phyloP scores from a whole-genome alignment of 2,113 vertebrate species.

The Misgurnus anguillicaudatus region DNA sequence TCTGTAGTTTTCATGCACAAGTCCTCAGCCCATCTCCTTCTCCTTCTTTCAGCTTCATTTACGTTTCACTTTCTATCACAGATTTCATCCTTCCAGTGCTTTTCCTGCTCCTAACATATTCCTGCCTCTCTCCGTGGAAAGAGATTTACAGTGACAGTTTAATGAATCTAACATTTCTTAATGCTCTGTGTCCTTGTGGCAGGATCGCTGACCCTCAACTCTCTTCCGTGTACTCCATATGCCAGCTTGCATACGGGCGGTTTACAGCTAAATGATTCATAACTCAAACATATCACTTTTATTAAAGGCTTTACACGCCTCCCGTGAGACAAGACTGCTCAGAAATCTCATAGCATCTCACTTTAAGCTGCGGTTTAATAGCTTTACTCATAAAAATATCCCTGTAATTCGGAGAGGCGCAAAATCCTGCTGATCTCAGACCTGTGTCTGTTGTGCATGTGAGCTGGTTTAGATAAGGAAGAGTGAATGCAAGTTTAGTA shows the following conservation, averaged over 20 bases:
- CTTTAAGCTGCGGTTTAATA: conserved; percentile 29
- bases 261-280: conserved; percentile 68
- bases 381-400: conserved; percentile 25
- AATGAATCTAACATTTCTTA: conserved; percentile 71
- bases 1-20: too few species aligned
- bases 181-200: conserved; percentile 61
- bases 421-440: neutral
- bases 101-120: conserved; percentile 34
- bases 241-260: conserved; percentile 65
- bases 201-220: conserved; percentile 7
- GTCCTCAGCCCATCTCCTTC: conserved; percentile 30
- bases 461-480: neutral
- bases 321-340: conserved; percentile 44
- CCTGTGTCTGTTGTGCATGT: neutral
- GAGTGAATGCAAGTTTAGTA: too few species aligned
- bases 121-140: conserved; percentile 44
- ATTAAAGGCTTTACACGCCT: conserved; percentile 67
- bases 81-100: conserved; percentile 24
- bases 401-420: neutral
- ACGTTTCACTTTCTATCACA: conserved; percentile 5
- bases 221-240: conserved; percentile 13
- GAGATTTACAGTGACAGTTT: conserved; percentile 73
- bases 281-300: conserved; percentile 69
- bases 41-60: conserved; percentile 20
- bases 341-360: conserved; percentile 40